Evolutionary conservation across 2,113 vertebrate genomes (phyloP).

Genomic region (Geococcyx californianus): DNA sequence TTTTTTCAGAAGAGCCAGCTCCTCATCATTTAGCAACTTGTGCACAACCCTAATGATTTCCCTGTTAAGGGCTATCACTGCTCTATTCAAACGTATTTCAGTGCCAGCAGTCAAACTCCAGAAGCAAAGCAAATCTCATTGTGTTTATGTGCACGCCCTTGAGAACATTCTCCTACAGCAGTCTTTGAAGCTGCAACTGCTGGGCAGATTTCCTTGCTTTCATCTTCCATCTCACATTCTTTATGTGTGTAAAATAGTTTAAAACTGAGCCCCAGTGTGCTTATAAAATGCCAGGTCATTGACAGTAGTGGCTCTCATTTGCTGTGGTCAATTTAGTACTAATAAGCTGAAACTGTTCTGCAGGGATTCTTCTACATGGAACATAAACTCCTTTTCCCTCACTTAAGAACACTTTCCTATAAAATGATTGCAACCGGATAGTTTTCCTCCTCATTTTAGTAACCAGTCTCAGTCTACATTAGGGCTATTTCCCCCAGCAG

Average conservation of each 20-base stretch:
- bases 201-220: neutral
- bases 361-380: constrained; percentile 72
- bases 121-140: neutral
- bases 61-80: neutral
- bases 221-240: constrained; percentile 17
- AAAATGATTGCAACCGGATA: constrained; percentile 67
- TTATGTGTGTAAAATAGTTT: constrained; percentile 46
- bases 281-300: constrained; percentile 77
- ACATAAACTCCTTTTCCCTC: constrained; percentile 68
- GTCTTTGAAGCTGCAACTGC: neutral
- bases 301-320: constrained; percentile 71
- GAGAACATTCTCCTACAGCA: neutral
- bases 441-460: constrained; percentile 47
- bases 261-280: constrained; percentile 60
- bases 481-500: constrained; percentile 27
- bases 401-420: constrained; percentile 59
- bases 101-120: neutral
- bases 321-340: constrained; percentile 79
- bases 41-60: neutral
- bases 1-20: neutral
- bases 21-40: neutral
- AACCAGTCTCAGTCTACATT: constrained; percentile 42
- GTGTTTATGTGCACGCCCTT: neutral
- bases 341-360: constrained; percentile 80
- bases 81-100: neutral